Conservation (phyloP, 2,797 vertebrate species). For the Leucoraja ocellata region DNA sequence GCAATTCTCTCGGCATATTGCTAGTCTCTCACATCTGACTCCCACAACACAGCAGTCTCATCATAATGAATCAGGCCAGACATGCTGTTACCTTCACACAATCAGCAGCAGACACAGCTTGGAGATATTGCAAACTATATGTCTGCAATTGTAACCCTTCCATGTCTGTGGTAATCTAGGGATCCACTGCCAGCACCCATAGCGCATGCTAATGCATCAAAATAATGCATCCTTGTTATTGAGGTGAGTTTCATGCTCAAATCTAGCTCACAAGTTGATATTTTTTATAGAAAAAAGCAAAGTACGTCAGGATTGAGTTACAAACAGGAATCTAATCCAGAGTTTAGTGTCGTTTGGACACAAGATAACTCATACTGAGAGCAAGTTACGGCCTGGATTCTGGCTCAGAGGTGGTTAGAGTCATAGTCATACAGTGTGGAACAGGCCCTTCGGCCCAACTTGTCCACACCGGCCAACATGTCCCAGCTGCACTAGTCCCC, state of each 20-base stretch:
- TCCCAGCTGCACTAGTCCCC: too few relatives aligned
- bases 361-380: neutral
- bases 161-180: too few relatives aligned
- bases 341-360: neutral
- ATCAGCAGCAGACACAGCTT: neutral
- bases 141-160: neutral
- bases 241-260: too few relatives aligned
- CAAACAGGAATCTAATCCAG: neutral
- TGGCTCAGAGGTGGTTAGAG: neutral
- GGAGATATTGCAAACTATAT: conserved; percentile 11
- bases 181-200: too few relatives aligned
- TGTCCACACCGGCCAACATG: too few relatives aligned
- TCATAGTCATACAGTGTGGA: too few relatives aligned
- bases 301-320: neutral
- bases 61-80: conserved; percentile 12
- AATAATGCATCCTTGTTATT: neutral
- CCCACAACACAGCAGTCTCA: conserved; percentile 5
- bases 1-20: conserved; percentile 1
- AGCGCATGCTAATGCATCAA: neutral
- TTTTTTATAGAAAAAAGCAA: neutral
- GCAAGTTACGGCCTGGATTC: neutral
- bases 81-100: conserved; percentile 17
- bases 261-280: neutral
- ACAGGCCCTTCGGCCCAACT: too few relatives aligned
- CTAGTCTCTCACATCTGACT: neutral